Percentiles rank a stretch among this genome's conserved stretches.
phyloP scores from a whole-genome alignment of 2,888 invertebrate species.

The Troides oblongomaculatus region DNA sequence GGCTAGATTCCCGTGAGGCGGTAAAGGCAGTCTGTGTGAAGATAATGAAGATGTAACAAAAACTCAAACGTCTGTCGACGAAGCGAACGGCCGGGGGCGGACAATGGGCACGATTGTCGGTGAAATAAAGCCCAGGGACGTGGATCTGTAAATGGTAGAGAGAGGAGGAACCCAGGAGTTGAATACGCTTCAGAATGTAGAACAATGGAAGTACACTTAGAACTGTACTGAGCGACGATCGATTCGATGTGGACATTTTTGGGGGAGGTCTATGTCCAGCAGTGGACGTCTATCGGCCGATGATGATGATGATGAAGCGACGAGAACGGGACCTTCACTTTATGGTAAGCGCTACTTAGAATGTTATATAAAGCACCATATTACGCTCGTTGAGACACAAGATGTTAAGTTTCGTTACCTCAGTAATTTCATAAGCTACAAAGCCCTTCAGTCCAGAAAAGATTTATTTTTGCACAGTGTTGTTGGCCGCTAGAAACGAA shows the following conservation, averaged over 20 bases:
- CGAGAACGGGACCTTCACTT: too few relatives aligned
- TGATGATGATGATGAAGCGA: not conserved
- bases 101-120: not conserved
- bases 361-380: too few relatives aligned
- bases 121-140: not conserved
- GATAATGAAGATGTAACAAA: constrained; percentile 6
- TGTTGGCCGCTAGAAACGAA: too few relatives aligned
- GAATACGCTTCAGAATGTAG: too few relatives aligned
- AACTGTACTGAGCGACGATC: not conserved
- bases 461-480: too few relatives aligned
- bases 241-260: not conserved
- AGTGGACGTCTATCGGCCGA: not conserved
- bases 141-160: not conserved
- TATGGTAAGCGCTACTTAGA: too few relatives aligned
- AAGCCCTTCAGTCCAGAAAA: too few relatives aligned
- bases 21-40: not conserved
- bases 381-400: too few relatives aligned
- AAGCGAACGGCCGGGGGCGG: constrained; percentile 2
- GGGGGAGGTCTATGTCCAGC: not conserved
- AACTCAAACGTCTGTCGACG: constrained; percentile 10
- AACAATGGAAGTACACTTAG: too few relatives aligned
- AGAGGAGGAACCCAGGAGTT: not conserved
- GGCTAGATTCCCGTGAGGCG: constrained; percentile 8
- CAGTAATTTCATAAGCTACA: too few relatives aligned
- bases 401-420: too few relatives aligned